phyloP scores from a whole-genome alignment of 1,140 invertebrate genomes.

The Armadillidium nasatum region DNA sequence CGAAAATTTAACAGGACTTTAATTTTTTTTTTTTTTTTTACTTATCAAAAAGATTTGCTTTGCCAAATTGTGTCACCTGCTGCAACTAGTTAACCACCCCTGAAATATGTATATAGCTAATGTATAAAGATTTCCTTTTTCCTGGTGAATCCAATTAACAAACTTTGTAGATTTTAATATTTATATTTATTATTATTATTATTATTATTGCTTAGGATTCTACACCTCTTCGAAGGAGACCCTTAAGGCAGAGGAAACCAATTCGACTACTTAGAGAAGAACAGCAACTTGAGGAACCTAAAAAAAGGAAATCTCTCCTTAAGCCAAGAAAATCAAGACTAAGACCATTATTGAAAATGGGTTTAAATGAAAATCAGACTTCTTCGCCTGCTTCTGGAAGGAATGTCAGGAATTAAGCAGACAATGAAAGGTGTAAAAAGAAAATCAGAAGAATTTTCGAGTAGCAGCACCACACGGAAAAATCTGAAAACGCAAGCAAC shows the following conservation, averaged over 20 bases:
- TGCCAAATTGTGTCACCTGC: too few relatives aligned
- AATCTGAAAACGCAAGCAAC: not conserved
- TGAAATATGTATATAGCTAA: too few relatives aligned
- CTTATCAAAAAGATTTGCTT: too few relatives aligned
- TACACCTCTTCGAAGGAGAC: not conserved
- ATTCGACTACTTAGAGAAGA: not conserved
- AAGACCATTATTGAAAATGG: not conserved
- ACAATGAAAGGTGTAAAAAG: not conserved
- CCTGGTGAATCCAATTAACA: too few relatives aligned
- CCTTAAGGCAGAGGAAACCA: not conserved
- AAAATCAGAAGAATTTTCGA: not conserved
- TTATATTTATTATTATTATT: too few relatives aligned
- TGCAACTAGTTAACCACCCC: too few relatives aligned
- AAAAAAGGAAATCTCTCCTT: not conserved
- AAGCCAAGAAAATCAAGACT: not conserved
- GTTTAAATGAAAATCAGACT: not conserved
- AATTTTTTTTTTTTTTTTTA: too few relatives aligned
- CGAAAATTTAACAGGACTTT: too few relatives aligned
- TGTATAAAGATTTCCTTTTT: too few relatives aligned
- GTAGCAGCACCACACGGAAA: not conserved
- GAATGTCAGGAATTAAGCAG: not conserved
- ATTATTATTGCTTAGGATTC: too few relatives aligned
- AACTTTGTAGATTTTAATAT: too few relatives aligned
- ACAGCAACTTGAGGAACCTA: not conserved
- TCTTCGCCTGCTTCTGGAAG: not conserved